Percentiles rank a stretch among this genome's conserved stretches.
Evolutionary conservation across 2,113 vertebrate species (phyloP).

Genomic region (Suricata suricatta): DNA sequence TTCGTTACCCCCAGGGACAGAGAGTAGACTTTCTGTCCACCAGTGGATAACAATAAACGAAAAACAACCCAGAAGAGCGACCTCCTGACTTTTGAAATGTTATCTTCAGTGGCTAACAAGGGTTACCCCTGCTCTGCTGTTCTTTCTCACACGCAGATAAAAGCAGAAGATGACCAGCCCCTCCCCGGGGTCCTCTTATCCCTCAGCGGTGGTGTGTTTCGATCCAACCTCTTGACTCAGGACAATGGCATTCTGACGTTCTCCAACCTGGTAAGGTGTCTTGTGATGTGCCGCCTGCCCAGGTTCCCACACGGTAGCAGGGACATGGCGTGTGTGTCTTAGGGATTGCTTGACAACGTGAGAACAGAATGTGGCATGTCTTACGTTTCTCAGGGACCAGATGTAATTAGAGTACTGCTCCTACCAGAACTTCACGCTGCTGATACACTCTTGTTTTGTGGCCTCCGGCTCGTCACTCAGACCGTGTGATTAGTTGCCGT

Average conservation of each 20-base stretch:
- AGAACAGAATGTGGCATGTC: not conserved
- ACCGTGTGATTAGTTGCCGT: not conserved
- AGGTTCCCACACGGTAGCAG: accelerated
- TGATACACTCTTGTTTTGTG: slow-evolving; percentile 46
- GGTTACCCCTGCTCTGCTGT: not conserved
- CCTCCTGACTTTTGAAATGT: not conserved
- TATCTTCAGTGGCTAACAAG: accelerated
- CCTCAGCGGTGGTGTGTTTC: slow-evolving; percentile 95
- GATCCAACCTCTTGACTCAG: slow-evolving; percentile 97
- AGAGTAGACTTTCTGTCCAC: no score
- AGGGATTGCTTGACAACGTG: slow-evolving; percentile 31
- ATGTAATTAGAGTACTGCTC: slow-evolving; percentile 58
- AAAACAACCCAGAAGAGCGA: accelerated
- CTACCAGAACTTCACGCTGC: not conserved
- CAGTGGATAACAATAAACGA: not conserved
- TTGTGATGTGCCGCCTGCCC: accelerated
- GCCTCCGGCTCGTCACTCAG: slow-evolving; percentile 47
- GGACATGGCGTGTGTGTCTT: accelerated
- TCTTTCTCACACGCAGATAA: slow-evolving; percentile 87
- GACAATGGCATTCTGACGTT: slow-evolving; percentile 96
- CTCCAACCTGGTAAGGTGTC: slow-evolving; percentile 92
- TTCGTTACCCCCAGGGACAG: not conserved
- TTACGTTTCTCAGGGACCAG: slow-evolving; percentile 20
- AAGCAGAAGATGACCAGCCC: slow-evolving; percentile 92
- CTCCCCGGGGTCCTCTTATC: slow-evolving; percentile 97